A percentile compares a stretch with the other conserved stretches of the same genome.
Conservation (phyloP, 2,797 vertebrate species). For the Falco rusticolus region DNA sequence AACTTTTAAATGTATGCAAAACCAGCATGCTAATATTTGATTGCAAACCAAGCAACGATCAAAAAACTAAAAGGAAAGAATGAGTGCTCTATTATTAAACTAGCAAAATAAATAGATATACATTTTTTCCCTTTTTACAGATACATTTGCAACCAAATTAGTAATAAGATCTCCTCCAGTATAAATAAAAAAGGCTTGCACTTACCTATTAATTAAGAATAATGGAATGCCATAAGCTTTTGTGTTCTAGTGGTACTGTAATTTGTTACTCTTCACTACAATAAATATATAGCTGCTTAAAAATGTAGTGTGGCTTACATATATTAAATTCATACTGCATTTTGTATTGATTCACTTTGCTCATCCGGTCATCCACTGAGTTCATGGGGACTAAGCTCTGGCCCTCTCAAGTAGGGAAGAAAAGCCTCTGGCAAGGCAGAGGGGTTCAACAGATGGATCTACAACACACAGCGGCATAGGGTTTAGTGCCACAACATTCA, state of each 20-base stretch:
- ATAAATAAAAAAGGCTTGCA: constrained; percentile 73
- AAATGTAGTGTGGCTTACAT: constrained; percentile 61
- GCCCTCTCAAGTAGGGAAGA: not conserved
- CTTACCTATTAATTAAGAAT: constrained; percentile 81
- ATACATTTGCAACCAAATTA: constrained; percentile 75
- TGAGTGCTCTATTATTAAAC: constrained; percentile 65
- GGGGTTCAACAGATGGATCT: not conserved
- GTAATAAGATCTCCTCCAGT: constrained; percentile 59
- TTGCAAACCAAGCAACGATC: not conserved
- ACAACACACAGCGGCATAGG: not conserved
- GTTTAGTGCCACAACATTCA: not conserved
- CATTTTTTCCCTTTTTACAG: constrained; percentile 68
- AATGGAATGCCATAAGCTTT: constrained; percentile 78
- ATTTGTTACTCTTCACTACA: constrained; percentile 74
- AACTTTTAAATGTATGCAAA: constrained; percentile 34
- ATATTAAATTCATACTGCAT: constrained; percentile 22
- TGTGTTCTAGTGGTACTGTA: constrained; percentile 63
- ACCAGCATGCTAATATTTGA: constrained; percentile 49
- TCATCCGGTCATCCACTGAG: not conserved
- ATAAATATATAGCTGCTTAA: constrained; percentile 73
- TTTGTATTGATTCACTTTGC: constrained; percentile 39
- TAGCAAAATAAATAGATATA: constrained; percentile 65
- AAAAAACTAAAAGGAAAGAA: constrained; percentile 60
- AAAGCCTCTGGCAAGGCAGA: not conserved
- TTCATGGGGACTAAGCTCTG: not conserved